Evolutionary conservation across 2,888 invertebrate genomes (phyloP).

Genomic region (Apamea crenata): DNA sequence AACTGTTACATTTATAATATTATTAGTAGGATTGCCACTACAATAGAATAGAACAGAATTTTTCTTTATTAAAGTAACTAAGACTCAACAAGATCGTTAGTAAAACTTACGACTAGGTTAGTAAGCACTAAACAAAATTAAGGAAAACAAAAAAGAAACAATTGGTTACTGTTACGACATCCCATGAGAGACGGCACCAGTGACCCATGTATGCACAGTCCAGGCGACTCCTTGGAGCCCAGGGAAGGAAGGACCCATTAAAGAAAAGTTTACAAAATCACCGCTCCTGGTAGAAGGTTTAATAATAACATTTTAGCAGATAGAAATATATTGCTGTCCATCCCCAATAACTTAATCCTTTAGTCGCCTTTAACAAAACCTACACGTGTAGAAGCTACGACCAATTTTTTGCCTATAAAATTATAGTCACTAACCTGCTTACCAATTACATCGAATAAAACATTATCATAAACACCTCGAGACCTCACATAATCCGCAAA

Average conservation of each 20-base stretch:
- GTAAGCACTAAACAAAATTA: no score
- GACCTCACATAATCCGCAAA: slow-evolving; percentile 33
- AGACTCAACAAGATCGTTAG: no score
- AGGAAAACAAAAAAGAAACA: no score
- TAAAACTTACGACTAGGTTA: no score
- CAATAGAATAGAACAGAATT: no score
- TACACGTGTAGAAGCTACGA: neutral
- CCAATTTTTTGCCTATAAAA: neutral
- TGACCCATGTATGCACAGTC: no score
- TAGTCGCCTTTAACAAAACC: neutral
- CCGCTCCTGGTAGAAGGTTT: neutral
- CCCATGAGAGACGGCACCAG: no score
- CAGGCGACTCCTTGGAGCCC: no score
- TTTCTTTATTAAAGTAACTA: no score
- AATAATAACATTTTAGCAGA: neutral
- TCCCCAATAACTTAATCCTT: neutral
- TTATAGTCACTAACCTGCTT: slow-evolving; percentile 5
- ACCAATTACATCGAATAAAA: slow-evolving; percentile 18
- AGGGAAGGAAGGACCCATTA: neutral
- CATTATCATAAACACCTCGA: slow-evolving; percentile 27
- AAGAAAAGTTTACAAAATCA: neutral
- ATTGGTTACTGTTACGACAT: no score
- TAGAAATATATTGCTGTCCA: neutral
- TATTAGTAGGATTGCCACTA: neutral
- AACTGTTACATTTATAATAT: neutral